Evolutionary conservation across 2,113 vertebrate species (phyloP), one percentile per base, ranked within the genome.

Genomic region (Siphamia tubifer): DNA sequence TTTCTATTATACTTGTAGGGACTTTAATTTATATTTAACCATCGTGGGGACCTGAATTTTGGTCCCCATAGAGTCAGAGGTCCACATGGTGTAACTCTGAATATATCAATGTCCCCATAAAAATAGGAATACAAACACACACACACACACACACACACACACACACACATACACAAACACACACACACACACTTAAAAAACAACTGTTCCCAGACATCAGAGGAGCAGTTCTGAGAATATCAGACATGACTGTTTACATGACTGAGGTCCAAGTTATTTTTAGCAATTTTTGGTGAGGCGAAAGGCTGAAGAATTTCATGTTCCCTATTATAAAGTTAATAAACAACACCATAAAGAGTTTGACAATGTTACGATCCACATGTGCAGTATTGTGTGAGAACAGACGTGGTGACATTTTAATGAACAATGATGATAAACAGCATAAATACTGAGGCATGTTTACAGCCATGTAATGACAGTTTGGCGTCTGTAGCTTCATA

Each of bases 231-330:
- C 73, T 84, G 69, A 85, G 71, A 83, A 86, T 77, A 73, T 66
- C 16, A 30, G 72, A 48, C 68, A 78, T 32, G 45, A 65, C 20
- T 92, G 87, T 92, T 92, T 90, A 82, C 60, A 85, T 35, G 61
- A 90, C 57, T 74, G 68, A 40, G 61, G 53, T 89, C 83, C 71
- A 60, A 88, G 83, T 79, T 91, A 90, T 90, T 90, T 87, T 83
- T 68, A 81, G 69, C 66, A 57, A 80, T 72, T 80, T 90, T 81
- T 86, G 77, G 64, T 76, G 47, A 65, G 20, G 53, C 57, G 51
- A 52, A 27, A 36, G 21, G 64, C 70, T 63, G 17, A 65, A 47
- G 31, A 57, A 49, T 68, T 64, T 38, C 58, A 62, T 24, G 23
- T 25, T 48, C 19, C 24, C 31, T 23, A 79, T 83, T 49, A 13